Evolutionary conservation across 2,113 vertebrate genomes (phyloP).

Genomic region (Catharus fuscescens): DNA sequence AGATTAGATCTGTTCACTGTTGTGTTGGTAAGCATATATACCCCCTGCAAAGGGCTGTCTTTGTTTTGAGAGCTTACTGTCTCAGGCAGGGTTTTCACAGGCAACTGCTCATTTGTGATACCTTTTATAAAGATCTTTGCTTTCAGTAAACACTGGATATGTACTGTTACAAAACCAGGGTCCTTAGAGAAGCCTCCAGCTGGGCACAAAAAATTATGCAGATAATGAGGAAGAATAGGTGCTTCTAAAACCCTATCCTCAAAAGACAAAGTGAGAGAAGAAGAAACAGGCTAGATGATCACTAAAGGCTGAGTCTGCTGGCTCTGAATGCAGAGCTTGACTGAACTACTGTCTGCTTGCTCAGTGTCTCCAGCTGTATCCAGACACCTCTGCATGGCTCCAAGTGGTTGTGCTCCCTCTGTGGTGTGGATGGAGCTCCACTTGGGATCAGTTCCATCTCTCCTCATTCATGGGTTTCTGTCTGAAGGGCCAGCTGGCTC

Average conservation of each 20-base stretch:
- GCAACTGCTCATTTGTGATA: neutral
- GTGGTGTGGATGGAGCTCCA: neutral
- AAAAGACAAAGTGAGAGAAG: neutral
- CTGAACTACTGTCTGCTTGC: neutral
- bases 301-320: neutral
- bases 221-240: neutral
- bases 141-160: neutral
- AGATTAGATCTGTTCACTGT: neutral
- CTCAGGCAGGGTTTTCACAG: constrained; percentile 2
- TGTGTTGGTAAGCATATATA: neutral
- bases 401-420: neutral
- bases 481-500: neutral
- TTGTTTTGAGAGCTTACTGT: neutral
- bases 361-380: neutral
- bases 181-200: neutral
- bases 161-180: neutral
- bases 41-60: neutral
- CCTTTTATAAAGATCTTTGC: neutral
- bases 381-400: neutral
- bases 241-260: neutral
- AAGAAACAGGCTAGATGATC: neutral
- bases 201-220: neutral
- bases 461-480: neutral
- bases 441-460: neutral
- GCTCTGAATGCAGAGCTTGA: neutral